These are phyloP conservation scores for Lissonota sp. DNA, from an alignment of 2,888 invertebrate genomes.

Conservation along the genomic window DNA sequence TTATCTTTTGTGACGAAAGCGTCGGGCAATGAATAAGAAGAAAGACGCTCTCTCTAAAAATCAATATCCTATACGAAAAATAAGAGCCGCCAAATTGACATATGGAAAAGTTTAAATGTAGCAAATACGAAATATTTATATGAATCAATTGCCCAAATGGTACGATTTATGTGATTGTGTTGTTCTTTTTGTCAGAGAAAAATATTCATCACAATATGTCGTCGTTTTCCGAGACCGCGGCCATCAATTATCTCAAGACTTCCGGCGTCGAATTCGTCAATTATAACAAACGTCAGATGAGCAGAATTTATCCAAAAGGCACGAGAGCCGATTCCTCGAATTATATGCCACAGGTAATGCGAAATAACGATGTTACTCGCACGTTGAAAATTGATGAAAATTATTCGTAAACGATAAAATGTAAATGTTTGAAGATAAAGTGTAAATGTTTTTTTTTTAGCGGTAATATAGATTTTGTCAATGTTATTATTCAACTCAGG, in stretches of 20 bases:
- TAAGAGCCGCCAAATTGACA: too few species aligned
- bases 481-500: conserved; percentile 81
- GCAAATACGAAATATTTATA: too few species aligned
- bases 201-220: conserved; percentile 89
- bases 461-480: neutral
- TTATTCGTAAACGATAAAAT: neutral
- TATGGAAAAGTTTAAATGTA: too few species aligned
- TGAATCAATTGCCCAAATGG: too few species aligned
- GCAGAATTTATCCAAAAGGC: conserved; percentile 89
- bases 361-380: conserved; percentile 17
- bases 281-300: conserved; percentile 91
- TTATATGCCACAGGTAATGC: conserved; percentile 89
- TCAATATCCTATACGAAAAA: too few species aligned
- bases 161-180: too few species aligned
- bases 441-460: neutral
- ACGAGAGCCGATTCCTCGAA: conserved; percentile 90
- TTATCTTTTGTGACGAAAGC: conserved; percentile 18
- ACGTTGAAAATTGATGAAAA: neutral
- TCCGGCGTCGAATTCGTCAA: conserved; percentile 89
- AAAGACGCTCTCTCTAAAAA: too few species aligned
- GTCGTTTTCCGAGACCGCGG: conserved; percentile 89
- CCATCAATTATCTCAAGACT: conserved; percentile 87
- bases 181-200: conserved; percentile 83
- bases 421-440: neutral
- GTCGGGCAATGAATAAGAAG: too few species aligned